Evolutionary conservation across 2,797 vertebrate genomes (phyloP), one percentile per base, ranked within the genome.

Genomic region (Myripristis murdjan): DNA sequence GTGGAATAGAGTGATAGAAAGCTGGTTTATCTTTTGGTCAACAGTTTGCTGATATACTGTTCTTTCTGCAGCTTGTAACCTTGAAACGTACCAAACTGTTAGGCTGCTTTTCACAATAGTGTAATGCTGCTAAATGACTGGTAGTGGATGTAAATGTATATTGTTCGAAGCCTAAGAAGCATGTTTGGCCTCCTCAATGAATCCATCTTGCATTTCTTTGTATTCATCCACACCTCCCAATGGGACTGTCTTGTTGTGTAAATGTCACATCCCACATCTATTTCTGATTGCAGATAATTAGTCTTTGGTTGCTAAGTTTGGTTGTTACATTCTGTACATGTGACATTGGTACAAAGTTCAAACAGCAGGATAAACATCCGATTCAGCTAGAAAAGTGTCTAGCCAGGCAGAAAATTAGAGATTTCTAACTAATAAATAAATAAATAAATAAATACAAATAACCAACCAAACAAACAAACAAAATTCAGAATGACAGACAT

Each of bases 241-340:
- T 26, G n/a, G 8, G 20, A 49, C 23, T 31, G 35, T 37, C 35
- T 37, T 12, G 4, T 28, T 60, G 37, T 33, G 10, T 20, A 1
- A 22, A 24, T 48, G 54, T 26, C 43, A 62, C 41, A 47, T 16
- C 26, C 22, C 15, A 47, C 55, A 23, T 12, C 47, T 28, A 37
- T 52, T 22, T 51, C 28, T 41, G 54, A 28, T 39, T 18, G 16
- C 6, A 31, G 16, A n/a, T 33, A n/a, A 12, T 26, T 47, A 35
- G 48, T 35, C 49, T n/a, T n/a, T n/a, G n/a, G n/a, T n/a, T n/a
- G n/a, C n/a, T 48, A n/a, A 26, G 16, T 52, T 24, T 16, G 58
- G 20, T 46, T 56, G 28, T 55, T 33, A 52, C 39, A 39, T 41
- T 41, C 16, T 53, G 35, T 9, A 26, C 7, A 1, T 22, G 11